Percentiles rank a stretch among this genome's conserved stretches.
Evolutionary conservation across 2,113 vertebrate species (phyloP).

Genomic region (Sylvicapra grimmia): DNA sequence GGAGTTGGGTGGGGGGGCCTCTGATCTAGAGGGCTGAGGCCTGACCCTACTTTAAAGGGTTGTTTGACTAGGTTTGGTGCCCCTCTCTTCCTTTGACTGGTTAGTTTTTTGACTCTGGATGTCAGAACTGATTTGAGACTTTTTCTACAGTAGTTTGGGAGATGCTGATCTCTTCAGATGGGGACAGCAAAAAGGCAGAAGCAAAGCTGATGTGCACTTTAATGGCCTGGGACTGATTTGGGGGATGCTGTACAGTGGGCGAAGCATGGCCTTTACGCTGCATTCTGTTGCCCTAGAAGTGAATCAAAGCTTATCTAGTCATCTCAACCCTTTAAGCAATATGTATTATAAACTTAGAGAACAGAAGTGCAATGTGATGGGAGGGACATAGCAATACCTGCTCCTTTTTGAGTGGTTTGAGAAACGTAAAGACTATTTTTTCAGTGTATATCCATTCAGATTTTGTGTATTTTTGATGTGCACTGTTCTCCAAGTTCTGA

Average conservation of each 20-base stretch:
- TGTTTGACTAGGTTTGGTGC: constrained; percentile 28
- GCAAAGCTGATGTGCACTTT: constrained; percentile 73
- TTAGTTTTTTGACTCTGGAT: constrained; percentile 30
- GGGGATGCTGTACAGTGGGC: constrained; percentile 40
- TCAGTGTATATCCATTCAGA: constrained; percentile 58
- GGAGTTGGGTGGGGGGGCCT: not conserved
- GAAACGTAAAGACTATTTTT: constrained; percentile 54
- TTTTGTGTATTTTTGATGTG: constrained; percentile 69
- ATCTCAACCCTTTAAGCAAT: constrained; percentile 66
- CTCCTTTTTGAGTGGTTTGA: constrained; percentile 61
- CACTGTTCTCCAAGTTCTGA: constrained; percentile 71
- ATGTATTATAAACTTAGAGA: constrained; percentile 67
- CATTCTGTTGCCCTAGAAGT: constrained; percentile 22
- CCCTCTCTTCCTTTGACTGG: not conserved
- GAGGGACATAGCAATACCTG: constrained; percentile 64
- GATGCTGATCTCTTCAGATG: constrained; percentile 43
- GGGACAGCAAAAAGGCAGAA: constrained; percentile 47
- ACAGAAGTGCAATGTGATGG: constrained; percentile 73
- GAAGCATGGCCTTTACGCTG: constrained; percentile 22
- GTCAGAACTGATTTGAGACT: constrained; percentile 37
- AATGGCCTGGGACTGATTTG: constrained; percentile 51
- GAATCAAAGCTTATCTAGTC: constrained; percentile 43
- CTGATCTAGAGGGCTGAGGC: constrained; percentile 11
- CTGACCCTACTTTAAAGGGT: constrained; percentile 40
- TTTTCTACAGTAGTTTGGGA: constrained; percentile 60